These are phyloP conservation scores for Dromaius novaehollandiae DNA, from an alignment of 2,113 vertebrate genomes.

Conservation along the genomic window DNA sequence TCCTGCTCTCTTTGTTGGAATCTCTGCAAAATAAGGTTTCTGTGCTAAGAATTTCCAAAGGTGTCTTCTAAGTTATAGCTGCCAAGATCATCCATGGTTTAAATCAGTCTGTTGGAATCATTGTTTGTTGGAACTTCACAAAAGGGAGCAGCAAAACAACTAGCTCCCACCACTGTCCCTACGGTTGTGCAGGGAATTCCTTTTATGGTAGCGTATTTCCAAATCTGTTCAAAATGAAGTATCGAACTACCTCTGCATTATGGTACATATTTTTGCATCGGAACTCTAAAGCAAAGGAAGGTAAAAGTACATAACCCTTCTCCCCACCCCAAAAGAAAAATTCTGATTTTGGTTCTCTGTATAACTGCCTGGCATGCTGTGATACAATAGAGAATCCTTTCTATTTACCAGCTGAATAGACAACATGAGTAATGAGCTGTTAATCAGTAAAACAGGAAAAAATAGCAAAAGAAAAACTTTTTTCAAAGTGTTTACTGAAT, in stretches of 20 bases:
- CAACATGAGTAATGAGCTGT: slow-evolving; percentile 1
- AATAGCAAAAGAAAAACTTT: background rate
- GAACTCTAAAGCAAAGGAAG: background rate
- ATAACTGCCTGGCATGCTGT: background rate
- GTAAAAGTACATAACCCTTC: background rate
- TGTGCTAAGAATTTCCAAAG: background rate
- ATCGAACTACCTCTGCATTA: background rate
- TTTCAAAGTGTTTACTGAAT: slow-evolving; percentile 58
- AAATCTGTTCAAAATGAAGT: background rate
- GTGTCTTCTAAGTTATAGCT: background rate
- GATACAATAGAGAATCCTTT: background rate
- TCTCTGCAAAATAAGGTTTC: background rate
- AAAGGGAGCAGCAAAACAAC: background rate
- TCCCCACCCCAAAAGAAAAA: background rate
- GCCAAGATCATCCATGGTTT: background rate
- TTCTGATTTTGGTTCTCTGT: background rate
- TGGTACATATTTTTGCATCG: background rate
- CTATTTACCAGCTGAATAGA: slow-evolving; percentile 23
- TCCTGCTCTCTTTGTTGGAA: background rate
- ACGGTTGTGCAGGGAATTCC: background rate
- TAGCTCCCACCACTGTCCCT: background rate
- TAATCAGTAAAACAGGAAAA: slow-evolving; percentile 47
- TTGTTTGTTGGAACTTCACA: background rate
- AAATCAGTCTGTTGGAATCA: background rate
- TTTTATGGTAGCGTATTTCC: background rate